phyloP scores from a whole-genome alignment of 64 coral and sea anemone genomes.

The Trachythela sp. region DNA sequence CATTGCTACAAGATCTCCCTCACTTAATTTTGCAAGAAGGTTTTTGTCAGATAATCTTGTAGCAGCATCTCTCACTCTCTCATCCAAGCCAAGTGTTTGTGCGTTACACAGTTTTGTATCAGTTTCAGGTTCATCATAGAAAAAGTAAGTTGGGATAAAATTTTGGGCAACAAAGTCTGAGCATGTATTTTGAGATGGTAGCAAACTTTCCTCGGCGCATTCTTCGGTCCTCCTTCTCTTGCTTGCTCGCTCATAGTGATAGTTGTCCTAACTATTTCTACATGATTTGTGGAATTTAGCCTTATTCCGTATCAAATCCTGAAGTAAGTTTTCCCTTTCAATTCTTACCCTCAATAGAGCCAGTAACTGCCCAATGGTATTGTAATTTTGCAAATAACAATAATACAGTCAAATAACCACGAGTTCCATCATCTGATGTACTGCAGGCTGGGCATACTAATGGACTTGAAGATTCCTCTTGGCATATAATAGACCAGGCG shows the following conservation, averaged over 20 bases:
- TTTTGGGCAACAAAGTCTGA: too few species aligned
- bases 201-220: not conserved
- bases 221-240: constrained; percentile 6
- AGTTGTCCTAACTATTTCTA: not conserved
- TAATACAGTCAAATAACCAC: constrained; percentile 24
- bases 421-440: too few species aligned
- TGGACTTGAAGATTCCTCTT: too few species aligned
- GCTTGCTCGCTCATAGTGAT: constrained; percentile 3
- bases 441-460: too few species aligned
- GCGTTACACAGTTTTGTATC: too few species aligned
- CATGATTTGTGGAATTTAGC: too few species aligned
- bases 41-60: not conserved
- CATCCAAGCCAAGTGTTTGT: constrained; percentile 14
- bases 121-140: too few species aligned
- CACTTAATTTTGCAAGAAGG: constrained; percentile 12
- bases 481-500: constrained; percentile 32
- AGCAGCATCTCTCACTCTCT: not conserved
- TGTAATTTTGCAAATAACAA: constrained; percentile 28
- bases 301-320: too few species aligned
- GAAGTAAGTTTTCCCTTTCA: too few species aligned
- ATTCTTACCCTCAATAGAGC: not conserved
- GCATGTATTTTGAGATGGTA: too few species aligned
- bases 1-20: constrained; percentile 1
- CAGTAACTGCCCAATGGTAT: constrained; percentile 17
- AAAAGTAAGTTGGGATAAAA: too few species aligned